Conservation (phyloP, 2,797 vertebrate species). For the Parauchenoglanis punctatus region DNA sequence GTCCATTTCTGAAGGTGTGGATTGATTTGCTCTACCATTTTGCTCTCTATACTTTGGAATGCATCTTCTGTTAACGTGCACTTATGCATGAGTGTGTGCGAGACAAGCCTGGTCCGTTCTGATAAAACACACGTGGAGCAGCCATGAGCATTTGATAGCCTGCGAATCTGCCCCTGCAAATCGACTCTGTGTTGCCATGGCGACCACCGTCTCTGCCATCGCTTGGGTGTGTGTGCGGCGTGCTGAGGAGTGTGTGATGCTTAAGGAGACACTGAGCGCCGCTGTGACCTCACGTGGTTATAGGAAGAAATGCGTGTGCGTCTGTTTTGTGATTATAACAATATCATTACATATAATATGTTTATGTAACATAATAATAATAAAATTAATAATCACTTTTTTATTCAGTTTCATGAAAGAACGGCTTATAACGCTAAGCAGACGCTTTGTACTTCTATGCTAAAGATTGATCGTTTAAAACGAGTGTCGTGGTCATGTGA, state of each 20-base stretch:
- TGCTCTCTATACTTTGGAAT: background rate
- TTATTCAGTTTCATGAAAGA: background rate
- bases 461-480: background rate
- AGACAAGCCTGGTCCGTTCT: constrained; percentile 8
- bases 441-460: background rate
- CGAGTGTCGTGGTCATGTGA: background rate
- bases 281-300: background rate
- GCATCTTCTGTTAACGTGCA: background rate
- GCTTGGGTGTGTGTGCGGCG: constrained; percentile 3
- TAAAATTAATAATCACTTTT: background rate
- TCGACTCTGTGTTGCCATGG: constrained; percentile 38
- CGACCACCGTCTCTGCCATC: constrained; percentile 14
- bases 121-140: constrained; percentile 32
- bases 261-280: background rate
- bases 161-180: background rate
- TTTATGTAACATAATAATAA: background rate
- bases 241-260: background rate
- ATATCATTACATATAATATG: too few relatives aligned
- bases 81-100: constrained; percentile 19
- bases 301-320: background rate
- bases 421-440: background rate
- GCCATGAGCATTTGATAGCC: constrained; percentile 26
- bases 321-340: background rate
- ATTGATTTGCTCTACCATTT: background rate
- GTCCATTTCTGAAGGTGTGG: background rate